phyloP scores from a whole-genome alignment of 2,797 vertebrate species.

The Semaprochilodus insignis region DNA sequence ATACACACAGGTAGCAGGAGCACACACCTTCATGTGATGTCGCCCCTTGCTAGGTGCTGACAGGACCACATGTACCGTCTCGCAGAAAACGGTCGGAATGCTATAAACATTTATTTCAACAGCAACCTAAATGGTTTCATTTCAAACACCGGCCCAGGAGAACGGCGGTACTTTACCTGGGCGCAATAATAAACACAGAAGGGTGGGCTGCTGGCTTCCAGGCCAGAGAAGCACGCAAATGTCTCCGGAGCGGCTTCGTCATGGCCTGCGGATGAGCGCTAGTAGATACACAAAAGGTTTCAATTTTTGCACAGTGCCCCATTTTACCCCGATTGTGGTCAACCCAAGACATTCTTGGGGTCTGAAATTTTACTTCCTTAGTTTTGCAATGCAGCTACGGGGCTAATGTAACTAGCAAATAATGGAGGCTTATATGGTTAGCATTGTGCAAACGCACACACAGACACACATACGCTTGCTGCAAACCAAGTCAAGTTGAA shows the following conservation, averaged over 20 bases:
- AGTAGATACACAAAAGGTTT: slow-evolving; percentile 9
- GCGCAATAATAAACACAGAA: slow-evolving; percentile 65
- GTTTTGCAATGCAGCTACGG: too few species aligned
- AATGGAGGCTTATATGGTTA: too few species aligned
- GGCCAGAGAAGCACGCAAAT: slow-evolving; percentile 66
- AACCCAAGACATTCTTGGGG: not conserved
- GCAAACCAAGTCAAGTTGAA: too few species aligned
- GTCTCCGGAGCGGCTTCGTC: slow-evolving; percentile 65
- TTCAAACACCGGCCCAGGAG: slow-evolving; percentile 55
- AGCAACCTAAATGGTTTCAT: slow-evolving; percentile 67
- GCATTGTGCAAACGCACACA: too few species aligned
- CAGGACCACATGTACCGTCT: slow-evolving; percentile 83
- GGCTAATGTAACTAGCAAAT: too few species aligned
- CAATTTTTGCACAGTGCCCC: not conserved
- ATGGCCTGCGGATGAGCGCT: slow-evolving; percentile 29
- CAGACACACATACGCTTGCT: too few species aligned
- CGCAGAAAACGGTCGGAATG: slow-evolving; percentile 81
- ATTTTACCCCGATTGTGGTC: too few species aligned
- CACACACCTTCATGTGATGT: slow-evolving; percentile 78
- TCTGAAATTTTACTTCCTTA: not conserved
- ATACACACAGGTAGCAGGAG: slow-evolving; percentile 54
- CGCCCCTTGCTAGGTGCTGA: slow-evolving; percentile 73
- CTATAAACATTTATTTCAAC: slow-evolving; percentile 82
- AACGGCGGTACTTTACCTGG: slow-evolving; percentile 66
- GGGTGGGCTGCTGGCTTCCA: slow-evolving; percentile 43